Evolutionary conservation across 2,113 vertebrate genomes (phyloP).

Genomic region (Dendrocopos noguchii): DNA sequence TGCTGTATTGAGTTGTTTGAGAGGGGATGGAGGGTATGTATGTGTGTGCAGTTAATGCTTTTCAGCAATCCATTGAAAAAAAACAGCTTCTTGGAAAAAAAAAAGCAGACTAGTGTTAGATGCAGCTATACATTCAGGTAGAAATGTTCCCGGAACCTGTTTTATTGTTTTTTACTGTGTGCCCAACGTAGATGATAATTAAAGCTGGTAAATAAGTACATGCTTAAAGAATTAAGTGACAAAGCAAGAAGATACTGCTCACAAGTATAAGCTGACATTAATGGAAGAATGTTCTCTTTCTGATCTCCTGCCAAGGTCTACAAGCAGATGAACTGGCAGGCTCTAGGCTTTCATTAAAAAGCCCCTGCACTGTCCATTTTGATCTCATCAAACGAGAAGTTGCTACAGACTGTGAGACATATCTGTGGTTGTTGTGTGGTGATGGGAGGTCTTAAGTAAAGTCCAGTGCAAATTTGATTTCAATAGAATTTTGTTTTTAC

Average conservation of each 20-base stretch:
- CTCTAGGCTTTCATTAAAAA: slow-evolving; percentile 3
- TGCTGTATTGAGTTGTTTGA: not conserved
- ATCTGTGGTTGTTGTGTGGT: not conserved
- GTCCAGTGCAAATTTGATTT: not conserved
- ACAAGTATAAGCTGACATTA: not conserved
- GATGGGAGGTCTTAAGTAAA: not conserved
- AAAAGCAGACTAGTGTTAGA: not conserved
- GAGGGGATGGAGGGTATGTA: too few species aligned
- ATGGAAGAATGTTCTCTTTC: not conserved
- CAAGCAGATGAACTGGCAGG: not conserved
- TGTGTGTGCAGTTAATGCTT: not conserved
- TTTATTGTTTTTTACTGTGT: not conserved
- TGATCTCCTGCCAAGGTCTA: not conserved
- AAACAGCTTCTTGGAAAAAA: not conserved
- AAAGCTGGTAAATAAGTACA: not conserved
- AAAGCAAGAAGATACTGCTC: not conserved
- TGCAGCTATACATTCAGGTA: not conserved
- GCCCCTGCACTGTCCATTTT: not conserved
- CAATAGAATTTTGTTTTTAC: not conserved
- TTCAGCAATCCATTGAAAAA: not conserved
- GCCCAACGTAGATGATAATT: not conserved
- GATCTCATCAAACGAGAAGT: not conserved
- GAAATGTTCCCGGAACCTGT: not conserved
- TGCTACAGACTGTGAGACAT: not conserved
- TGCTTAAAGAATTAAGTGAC: not conserved